phyloP scores from a whole-genome alignment of 2,797 vertebrate species.

The Trichosurus vulpecula region DNA sequence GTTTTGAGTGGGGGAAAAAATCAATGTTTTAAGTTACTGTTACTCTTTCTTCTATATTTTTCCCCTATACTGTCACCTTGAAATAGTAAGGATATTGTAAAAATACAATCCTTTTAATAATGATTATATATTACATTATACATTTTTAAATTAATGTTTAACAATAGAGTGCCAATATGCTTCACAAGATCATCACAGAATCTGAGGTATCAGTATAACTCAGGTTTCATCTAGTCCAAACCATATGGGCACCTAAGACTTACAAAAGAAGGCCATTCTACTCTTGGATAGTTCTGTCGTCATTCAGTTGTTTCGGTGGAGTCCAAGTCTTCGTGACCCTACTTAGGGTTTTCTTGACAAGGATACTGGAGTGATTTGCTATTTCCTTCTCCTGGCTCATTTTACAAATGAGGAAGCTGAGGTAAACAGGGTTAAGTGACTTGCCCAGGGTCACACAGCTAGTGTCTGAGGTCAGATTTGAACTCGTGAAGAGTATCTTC shows the following conservation, averaged over 20 bases:
- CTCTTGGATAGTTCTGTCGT: background rate
- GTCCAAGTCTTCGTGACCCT: background rate
- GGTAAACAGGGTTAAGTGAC: background rate
- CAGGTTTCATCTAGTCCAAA: background rate
- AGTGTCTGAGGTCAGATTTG: background rate
- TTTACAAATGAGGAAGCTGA: background rate
- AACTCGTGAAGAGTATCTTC: background rate
- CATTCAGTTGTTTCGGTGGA: background rate
- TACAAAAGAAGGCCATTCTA: background rate
- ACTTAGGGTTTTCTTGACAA: background rate
- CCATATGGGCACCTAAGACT: background rate
- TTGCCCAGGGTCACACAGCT: background rate
- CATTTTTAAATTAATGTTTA: conserved; percentile 13
- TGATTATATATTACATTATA: background rate
- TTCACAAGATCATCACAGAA: conserved; percentile 9
- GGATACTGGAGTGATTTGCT: background rate
- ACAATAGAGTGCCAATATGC: background rate
- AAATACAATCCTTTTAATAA: conserved; percentile 37
- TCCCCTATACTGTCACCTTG: background rate
- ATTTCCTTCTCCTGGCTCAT: background rate
- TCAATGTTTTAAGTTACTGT: conserved; percentile 32
- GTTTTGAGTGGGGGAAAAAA: background rate
- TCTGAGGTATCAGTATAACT: background rate
- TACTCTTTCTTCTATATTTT: background rate
- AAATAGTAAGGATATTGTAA: conserved; percentile 10